Conservation (phyloP, 1,140 invertebrate species). For the Zelostemma sp. region DNA sequence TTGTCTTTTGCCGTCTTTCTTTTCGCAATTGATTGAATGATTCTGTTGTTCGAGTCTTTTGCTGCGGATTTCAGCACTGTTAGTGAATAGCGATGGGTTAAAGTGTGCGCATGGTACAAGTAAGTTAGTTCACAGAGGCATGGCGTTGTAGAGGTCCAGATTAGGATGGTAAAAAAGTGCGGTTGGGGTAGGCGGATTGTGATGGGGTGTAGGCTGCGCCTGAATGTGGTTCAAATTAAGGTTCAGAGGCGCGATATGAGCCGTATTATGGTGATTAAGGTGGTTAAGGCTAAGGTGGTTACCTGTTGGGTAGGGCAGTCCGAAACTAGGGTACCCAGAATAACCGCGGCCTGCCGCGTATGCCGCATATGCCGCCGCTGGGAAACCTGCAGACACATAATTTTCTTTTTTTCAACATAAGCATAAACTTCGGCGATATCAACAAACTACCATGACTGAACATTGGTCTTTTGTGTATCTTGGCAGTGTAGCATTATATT, state of each 20-base stretch:
- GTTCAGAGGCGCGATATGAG: slow-evolving; percentile 67
- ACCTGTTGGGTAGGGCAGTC: slow-evolving; percentile 96
- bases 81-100: slow-evolving; percentile 59
- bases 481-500: slow-evolving; percentile 2
- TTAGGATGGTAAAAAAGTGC: slow-evolving; percentile 70
- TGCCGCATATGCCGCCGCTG: slow-evolving; percentile 91
- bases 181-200: slow-evolving; percentile 73
- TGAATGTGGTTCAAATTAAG: slow-evolving; percentile 69
- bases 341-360: slow-evolving; percentile 94
- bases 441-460: slow-evolving; percentile 16
- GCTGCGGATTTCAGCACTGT: slow-evolving; percentile 49
- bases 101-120: slow-evolving; percentile 59
- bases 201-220: slow-evolving; percentile 66
- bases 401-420: slow-evolving; percentile 22
- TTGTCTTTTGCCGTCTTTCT: neutral
- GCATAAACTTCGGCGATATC: neutral
- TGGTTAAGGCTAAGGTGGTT: slow-evolving; percentile 79
- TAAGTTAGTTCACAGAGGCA: slow-evolving; percentile 83
- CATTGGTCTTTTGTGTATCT: slow-evolving; percentile 18
- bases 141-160: slow-evolving; percentile 76
- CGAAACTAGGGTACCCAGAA: slow-evolving; percentile 96
- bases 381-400: slow-evolving; percentile 85
- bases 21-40: slow-evolving; percentile 8
- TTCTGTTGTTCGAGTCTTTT: slow-evolving; percentile 34
- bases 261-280: slow-evolving; percentile 70